These are phyloP conservation scores for Tipula unca DNA, from an alignment of 2,888 invertebrate species.

Conservation along the genomic window DNA sequence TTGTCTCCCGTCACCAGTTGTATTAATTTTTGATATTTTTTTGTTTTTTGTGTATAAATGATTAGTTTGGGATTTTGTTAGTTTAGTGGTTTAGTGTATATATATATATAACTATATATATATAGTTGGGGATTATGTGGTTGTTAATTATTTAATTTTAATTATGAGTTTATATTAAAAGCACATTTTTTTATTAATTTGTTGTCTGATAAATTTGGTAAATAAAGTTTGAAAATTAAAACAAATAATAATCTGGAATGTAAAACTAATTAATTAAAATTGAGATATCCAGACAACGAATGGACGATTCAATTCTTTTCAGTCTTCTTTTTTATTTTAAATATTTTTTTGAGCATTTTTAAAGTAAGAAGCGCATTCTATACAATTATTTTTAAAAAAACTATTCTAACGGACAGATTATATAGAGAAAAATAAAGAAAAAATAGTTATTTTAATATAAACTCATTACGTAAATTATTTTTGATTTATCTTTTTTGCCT, in stretches of 20 bases:
- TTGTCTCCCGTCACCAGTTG: background rate
- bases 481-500: constrained; percentile 3
- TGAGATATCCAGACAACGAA: background rate
- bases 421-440: background rate
- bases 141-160: background rate
- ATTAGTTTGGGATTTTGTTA: background rate
- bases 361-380: background rate
- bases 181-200: background rate
- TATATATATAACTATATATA: no score
- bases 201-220: background rate
- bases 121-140: background rate
- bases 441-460: background rate
- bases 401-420: constrained; percentile 8
- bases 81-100: background rate
- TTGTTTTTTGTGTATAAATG: background rate
- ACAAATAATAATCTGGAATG: background rate
- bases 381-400: background rate
- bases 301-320: background rate
- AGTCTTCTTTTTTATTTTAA: background rate
- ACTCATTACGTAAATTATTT: background rate
- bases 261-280: background rate
- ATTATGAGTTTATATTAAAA: constrained; percentile 1
- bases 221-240: background rate
- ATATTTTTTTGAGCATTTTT: background rate
- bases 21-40: background rate